Evolutionary conservation across 2,113 vertebrate species (phyloP).

Genomic region (Ameiurus melas): DNA sequence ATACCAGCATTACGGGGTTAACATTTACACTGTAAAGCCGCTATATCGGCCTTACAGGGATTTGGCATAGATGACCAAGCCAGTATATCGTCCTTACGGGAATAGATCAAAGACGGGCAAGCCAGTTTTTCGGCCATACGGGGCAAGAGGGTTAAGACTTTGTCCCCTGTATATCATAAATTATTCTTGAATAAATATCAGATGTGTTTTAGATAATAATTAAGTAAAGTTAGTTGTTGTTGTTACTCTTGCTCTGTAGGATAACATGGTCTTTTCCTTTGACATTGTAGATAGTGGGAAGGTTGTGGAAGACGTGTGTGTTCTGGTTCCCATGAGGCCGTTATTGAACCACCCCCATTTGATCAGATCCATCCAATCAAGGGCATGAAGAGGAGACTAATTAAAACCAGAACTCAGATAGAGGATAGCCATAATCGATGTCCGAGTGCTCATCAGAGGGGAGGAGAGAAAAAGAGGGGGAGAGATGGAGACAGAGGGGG

Average conservation of each 20-base stretch:
- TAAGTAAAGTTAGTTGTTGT: background rate
- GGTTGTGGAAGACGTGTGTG: background rate
- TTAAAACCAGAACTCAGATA: conserved; percentile 22
- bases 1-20: too few relatives aligned
- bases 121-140: too few relatives aligned
- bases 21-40: too few relatives aligned
- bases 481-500: background rate
- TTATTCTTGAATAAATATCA: background rate
- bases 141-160: too few relatives aligned
- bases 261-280: background rate
- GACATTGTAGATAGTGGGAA: background rate
- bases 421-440: conserved; percentile 20
- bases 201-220: background rate
- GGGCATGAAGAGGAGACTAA: conserved; percentile 23
- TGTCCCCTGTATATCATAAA: too few relatives aligned
- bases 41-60: too few relatives aligned
- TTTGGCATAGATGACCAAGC: too few relatives aligned
- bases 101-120: too few relatives aligned
- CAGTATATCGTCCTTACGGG: too few relatives aligned
- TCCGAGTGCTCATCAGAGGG: conserved; percentile 9
- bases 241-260: background rate
- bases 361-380: conserved; percentile 22
- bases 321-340: background rate
- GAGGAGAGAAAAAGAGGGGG: conserved; percentile 6
- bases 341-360: conserved; percentile 18